phyloP scores from a whole-genome alignment of 1,140 invertebrate genomes.

The Tenebrio molitor region DNA sequence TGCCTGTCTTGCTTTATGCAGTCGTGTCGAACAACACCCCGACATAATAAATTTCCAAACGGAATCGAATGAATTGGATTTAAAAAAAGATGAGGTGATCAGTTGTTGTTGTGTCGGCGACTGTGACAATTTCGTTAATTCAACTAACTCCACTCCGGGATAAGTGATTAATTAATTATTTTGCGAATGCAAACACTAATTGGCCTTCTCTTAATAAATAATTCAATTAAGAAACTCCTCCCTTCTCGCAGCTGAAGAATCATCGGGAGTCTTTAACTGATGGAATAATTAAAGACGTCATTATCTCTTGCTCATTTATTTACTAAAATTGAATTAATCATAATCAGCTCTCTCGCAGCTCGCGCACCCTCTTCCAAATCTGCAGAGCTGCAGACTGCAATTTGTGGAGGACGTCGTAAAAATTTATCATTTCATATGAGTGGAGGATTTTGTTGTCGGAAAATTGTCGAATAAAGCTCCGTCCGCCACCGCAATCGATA shows the following conservation, averaged over 20 bases:
- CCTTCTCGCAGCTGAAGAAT: background rate
- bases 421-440: background rate
- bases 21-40: too few species aligned
- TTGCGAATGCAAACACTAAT: conserved; percentile 2
- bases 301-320: conserved; percentile 8
- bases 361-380: background rate
- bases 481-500: background rate
- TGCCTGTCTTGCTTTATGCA: too few species aligned
- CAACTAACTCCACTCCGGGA: background rate
- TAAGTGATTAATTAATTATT: conserved; percentile 1
- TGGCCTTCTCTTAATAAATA: conserved; percentile 5
- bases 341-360: background rate
- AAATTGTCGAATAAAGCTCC: background rate
- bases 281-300: conserved; percentile 1
- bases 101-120: background rate
- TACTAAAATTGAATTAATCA: conserved; percentile 1
- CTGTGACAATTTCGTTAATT: background rate
- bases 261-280: background rate
- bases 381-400: too few species aligned
- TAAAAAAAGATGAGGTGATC: too few species aligned
- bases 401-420: too few species aligned
- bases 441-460: background rate
- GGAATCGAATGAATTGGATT: too few species aligned
- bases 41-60: too few species aligned
- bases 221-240: background rate